Percentiles rank a stretch among this genome's conserved stretches.
Conservation (phyloP, 2,113 vertebrate species). For the Neotoma lepida region DNA sequence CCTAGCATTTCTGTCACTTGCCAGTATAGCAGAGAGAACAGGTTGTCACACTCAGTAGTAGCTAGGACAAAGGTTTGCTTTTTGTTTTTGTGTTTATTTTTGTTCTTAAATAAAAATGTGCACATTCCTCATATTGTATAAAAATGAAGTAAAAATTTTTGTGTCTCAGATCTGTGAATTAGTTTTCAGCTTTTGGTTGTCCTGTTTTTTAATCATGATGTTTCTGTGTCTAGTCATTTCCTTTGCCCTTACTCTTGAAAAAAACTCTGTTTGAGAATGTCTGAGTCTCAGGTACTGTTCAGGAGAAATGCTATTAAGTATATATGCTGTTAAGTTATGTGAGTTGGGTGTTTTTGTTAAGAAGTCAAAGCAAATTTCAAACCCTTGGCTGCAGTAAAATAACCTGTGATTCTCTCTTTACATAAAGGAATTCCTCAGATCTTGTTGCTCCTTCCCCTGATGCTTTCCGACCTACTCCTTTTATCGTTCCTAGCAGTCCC, state of each 20-base stretch:
- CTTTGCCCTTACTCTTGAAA: neutral
- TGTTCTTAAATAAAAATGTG: conserved; percentile 10
- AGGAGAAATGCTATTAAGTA: conserved; percentile 42
- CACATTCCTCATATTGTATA: conserved; percentile 2
- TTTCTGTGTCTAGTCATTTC: conserved; percentile 37
- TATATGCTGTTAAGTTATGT: conserved; percentile 35
- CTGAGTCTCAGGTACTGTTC: conserved; percentile 36
- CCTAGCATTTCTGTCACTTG: neutral
- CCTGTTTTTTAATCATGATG: conserved; percentile 46
- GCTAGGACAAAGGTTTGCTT: conserved; percentile 17
- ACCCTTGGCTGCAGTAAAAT: conserved; percentile 58
- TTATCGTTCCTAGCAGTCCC: conserved; percentile 93
- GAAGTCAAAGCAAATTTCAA: conserved; percentile 20
- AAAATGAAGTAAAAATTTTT: conserved; percentile 30
- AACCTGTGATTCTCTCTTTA: conserved; percentile 68
- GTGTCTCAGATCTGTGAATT: conserved; percentile 9
- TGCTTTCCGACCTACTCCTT: conserved; percentile 84
- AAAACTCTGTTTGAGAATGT: conserved; percentile 41
- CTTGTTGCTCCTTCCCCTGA: conserved; percentile 87
- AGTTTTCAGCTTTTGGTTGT: conserved; percentile 45
- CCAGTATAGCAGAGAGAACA: neutral
- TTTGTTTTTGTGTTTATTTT: neutral
- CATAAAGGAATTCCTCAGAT: conserved; percentile 89
- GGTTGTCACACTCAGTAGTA: neutral
- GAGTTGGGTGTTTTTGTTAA: conserved; percentile 56